Evolutionary conservation across 2,113 vertebrate species (phyloP), one percentile per base, ranked within the genome.

Genomic region (Oryzias woworae): DNA sequence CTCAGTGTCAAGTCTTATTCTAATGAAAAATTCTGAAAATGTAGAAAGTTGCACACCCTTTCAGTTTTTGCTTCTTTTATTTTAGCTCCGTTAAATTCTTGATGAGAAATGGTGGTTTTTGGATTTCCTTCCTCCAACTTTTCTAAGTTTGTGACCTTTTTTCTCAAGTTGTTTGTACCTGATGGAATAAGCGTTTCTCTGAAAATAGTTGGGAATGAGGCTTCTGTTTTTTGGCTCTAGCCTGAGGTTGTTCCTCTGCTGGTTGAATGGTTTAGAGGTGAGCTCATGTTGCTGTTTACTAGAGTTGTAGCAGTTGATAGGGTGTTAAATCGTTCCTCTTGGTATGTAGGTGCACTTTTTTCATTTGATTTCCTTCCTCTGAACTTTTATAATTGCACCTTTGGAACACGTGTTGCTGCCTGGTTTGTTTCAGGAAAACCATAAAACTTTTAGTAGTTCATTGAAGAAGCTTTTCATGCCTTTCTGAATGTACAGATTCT

Each of bases 41-140:
- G 20, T 62, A 43, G 26, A 58, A 69, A 59, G 57, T 71, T 10
- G 4, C 71, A 55, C 53, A 12, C 13, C 14, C 69, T 70, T 12
- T 22, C 31, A 36, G 7, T 36, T 36, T 7, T 36, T 41, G 51
- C 20, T 53, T 28, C 53, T 52, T 51, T 49, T 62, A 45, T 71
- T 55, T 69, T 63, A 31, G 8, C 73, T 53, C 49, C 41, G 8
- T 47, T 74, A 55, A 18, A 71, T 63, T 61, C 73, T 72, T 66
- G 58, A 71, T 83, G 41, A 73, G 75, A 77, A 78, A 78, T 78
- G 62, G 50, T 68, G 20, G 42, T 67, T 75, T 83, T 73, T 70
- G 71, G 57, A 16, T 36, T 76, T 72, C 68, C 71, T 75, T 74
- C 67, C 68, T 47, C 69, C 73, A 62, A 26, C 61, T 47, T 42